Evolutionary conservation across 2,113 vertebrate genomes (phyloP).

Genomic region (Cisticola juncidis): DNA sequence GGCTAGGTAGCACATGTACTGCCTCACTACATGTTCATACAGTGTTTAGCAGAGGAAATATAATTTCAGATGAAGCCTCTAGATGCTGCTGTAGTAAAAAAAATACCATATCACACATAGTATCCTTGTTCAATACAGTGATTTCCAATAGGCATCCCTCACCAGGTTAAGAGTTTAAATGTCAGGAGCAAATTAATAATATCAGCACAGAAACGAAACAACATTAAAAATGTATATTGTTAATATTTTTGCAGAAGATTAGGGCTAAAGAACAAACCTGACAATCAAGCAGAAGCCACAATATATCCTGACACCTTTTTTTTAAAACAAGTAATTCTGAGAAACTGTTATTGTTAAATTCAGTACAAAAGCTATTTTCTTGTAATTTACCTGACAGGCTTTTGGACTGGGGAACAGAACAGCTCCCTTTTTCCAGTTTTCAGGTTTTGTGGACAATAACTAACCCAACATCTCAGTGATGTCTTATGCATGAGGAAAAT

Average conservation of each 20-base stretch:
- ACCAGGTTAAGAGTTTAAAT: neutral
- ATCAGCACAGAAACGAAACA: neutral
- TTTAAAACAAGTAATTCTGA: neutral
- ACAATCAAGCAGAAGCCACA: neutral
- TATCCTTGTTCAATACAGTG: neutral
- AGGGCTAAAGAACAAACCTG: neutral
- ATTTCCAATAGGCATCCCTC: neutral
- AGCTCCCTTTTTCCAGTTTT: neutral
- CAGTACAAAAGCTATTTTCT: neutral
- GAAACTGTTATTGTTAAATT: neutral
- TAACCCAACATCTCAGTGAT: neutral
- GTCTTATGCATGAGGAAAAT: neutral
- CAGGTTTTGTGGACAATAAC: neutral
- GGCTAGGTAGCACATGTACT: neutral
- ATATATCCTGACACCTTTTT: neutral
- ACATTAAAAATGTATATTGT: neutral
- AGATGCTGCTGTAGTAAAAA: slow-evolving; percentile 60
- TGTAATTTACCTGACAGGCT: neutral
- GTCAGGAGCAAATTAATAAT: neutral
- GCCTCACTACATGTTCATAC: neutral
- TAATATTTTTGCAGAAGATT: neutral
- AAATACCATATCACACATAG: neutral
- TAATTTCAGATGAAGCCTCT: slow-evolving; percentile 44
- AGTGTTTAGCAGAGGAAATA: neutral
- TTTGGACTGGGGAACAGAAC: neutral